Conservation (phyloP, 2,888 invertebrate species). For the Pardosa pseudoannulata region DNA sequence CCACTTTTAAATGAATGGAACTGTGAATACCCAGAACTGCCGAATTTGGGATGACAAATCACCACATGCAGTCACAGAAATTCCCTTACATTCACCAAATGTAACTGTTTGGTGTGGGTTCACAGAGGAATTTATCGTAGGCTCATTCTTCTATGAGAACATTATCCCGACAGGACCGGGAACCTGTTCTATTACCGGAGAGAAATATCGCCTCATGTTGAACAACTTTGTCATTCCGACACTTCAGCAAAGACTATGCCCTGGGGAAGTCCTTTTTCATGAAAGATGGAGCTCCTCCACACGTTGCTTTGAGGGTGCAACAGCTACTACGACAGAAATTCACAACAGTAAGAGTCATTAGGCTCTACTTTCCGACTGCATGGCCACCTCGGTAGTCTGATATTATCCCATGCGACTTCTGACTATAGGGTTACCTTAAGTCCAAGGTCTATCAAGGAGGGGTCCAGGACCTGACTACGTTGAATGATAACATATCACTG, state of each 20-base stretch:
- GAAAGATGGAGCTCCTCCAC: neutral
- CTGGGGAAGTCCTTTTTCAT: neutral
- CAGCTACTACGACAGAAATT: neutral
- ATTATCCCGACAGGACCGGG: neutral
- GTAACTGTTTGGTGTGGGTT: neutral
- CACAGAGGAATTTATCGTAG: neutral
- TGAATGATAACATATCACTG: too few species aligned
- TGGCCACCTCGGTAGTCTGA: neutral
- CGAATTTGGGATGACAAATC: too few species aligned
- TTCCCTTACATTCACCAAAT: neutral
- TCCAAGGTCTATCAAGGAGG: neutral
- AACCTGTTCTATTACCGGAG: neutral
- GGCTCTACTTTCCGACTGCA: neutral
- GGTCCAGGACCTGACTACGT: too few species aligned
- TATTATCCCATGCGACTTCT: neutral
- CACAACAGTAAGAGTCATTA: neutral
- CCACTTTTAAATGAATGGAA: too few species aligned
- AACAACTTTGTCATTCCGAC: neutral
- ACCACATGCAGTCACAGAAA: too few species aligned
- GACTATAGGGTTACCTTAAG: neutral
- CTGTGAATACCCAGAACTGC: too few species aligned
- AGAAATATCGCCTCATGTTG: neutral
- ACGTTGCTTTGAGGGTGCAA: neutral
- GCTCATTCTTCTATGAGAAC: neutral
- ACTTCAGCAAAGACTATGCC: neutral